Percentiles rank a stretch among this genome's conserved stretches.
phyloP scores from a whole-genome alignment of 2,113 vertebrate genomes.

The Marmota monax region DNA sequence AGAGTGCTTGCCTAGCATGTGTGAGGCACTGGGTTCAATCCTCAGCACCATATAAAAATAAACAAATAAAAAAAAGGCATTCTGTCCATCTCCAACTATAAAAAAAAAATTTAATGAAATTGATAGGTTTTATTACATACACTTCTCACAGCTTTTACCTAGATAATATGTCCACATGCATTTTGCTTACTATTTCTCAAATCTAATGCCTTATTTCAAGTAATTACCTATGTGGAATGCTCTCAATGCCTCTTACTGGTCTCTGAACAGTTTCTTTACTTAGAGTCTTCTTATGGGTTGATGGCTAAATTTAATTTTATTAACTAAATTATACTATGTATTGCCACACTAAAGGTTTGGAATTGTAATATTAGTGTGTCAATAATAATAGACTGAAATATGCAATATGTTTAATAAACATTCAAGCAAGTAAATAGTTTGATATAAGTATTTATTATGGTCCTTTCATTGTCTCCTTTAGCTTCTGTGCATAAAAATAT shows the following conservation, averaged over 20 bases:
- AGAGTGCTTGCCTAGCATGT: too few relatives aligned
- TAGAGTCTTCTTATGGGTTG: too few relatives aligned
- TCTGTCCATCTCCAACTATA: too few relatives aligned
- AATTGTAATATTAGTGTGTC: not conserved
- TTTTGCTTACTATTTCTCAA: conserved; percentile 36
- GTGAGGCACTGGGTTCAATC: too few relatives aligned
- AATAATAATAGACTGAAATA: conserved; percentile 1
- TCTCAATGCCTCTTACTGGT: too few relatives aligned
- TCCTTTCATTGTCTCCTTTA: not conserved
- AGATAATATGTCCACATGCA: not conserved
- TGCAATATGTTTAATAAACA: not conserved
- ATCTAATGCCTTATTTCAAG: conserved; percentile 27
- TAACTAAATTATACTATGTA: not conserved
- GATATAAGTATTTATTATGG: not conserved
- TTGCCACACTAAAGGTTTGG: not conserved
- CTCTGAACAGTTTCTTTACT: too few relatives aligned
- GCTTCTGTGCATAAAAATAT: not conserved
- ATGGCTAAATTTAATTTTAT: too few relatives aligned
- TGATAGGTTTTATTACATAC: not conserved
- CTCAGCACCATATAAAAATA: too few relatives aligned
- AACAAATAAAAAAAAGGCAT: too few relatives aligned
- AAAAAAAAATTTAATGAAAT: not conserved
- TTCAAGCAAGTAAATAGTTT: not conserved
- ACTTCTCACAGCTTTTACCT: not conserved
- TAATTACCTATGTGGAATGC: not conserved